A percentile compares a stretch with the other conserved stretches of the same genome.
Evolutionary conservation across 2,113 vertebrate species (phyloP).

Genomic region (Sylvia atricapilla): DNA sequence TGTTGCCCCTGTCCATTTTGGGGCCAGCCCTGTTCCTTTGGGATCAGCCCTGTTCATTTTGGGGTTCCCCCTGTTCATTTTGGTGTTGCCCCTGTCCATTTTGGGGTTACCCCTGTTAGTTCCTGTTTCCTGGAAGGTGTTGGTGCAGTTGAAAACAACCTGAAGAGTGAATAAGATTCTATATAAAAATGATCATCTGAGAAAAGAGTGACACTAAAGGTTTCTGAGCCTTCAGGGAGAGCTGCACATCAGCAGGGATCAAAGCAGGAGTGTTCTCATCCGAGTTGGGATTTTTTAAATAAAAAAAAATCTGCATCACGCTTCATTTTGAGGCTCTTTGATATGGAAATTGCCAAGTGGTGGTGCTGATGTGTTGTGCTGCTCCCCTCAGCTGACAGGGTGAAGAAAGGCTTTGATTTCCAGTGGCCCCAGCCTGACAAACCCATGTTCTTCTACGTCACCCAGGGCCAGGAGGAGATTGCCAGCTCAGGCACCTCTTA

Average conservation of each 20-base stretch:
- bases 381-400: constrained; percentile 82
- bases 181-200: not conserved
- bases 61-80: not conserved
- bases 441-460: constrained; percentile 99
- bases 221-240: not conserved
- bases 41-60: not conserved
- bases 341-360: rapidly evolving
- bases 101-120: not conserved
- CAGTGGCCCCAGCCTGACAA: constrained; percentile 99
- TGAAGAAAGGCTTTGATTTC: constrained; percentile 99
- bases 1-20: not conserved
- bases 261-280: not conserved
- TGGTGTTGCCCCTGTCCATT: too few relatives aligned
- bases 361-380: not conserved
- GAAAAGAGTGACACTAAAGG: not conserved
- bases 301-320: too few relatives aligned
- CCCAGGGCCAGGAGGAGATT: constrained; percentile 97
- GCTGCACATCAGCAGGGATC: not conserved
- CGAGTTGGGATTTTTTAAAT: not conserved
- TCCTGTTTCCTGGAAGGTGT: not conserved
- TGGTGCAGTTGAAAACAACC: not conserved
- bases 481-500: constrained; percentile 98
- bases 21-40: not conserved
- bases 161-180: not conserved
- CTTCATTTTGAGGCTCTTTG: not conserved